Evolutionary conservation across 2,888 invertebrate species (phyloP).

Genomic region (Neoaliturus tenellus): DNA sequence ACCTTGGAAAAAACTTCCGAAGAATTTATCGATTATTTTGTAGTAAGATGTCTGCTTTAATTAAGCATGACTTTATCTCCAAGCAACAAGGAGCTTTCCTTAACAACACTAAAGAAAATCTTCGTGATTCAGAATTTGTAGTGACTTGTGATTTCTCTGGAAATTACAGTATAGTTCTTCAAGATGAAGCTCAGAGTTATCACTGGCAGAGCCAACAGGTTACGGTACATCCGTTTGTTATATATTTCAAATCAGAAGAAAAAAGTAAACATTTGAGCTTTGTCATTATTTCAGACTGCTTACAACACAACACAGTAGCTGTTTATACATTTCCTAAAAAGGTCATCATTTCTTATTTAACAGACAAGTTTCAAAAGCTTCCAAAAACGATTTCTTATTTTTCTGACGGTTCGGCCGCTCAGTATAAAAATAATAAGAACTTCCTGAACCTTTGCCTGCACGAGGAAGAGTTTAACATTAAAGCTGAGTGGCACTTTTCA

Average conservation of each 20-base stretch:
- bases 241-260: neutral
- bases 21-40: slow-evolving; percentile 8
- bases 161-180: slow-evolving; percentile 50
- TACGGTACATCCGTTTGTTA: neutral
- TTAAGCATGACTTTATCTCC: slow-evolving; percentile 33
- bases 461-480: slow-evolving; percentile 44
- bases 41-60: neutral
- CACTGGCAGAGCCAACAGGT: neutral
- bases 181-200: slow-evolving; percentile 2
- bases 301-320: slow-evolving; percentile 33
- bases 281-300: slow-evolving; percentile 30
- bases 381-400: slow-evolving; percentile 28
- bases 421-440: slow-evolving; percentile 68
- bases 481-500: slow-evolving; percentile 62
- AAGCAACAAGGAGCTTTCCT: neutral
- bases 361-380: neutral
- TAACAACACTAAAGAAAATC: slow-evolving; percentile 19
- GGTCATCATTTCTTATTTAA: neutral
- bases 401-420: slow-evolving; percentile 63
- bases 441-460: slow-evolving; percentile 65
- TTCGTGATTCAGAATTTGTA: neutral
- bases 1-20: neutral
- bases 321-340: neutral
- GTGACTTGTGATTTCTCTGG: slow-evolving; percentile 46
- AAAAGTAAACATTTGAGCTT: neutral